A percentile compares a stretch with the other conserved stretches of the same genome.
Conservation (phyloP, 2,113 vertebrate species). For the Setophaga kirtlandii region DNA sequence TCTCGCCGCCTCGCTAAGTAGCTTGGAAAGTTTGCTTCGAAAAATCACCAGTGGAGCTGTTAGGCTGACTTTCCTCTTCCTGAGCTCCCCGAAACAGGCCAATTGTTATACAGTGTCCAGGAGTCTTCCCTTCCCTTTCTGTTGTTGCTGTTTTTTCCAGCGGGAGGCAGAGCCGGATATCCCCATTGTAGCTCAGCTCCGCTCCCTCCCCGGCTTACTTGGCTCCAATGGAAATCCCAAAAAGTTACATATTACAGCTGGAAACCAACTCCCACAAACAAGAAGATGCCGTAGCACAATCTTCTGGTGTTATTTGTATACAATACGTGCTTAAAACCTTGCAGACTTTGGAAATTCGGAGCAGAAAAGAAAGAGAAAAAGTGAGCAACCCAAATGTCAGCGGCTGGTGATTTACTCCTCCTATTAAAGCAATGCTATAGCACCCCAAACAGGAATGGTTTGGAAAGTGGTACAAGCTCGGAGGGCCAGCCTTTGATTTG, state of each 20-base stretch:
- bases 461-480: background rate
- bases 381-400: background rate
- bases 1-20: accelerated
- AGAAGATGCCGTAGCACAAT: background rate
- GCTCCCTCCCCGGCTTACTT: background rate
- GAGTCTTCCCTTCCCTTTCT: background rate
- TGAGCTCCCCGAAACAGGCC: background rate
- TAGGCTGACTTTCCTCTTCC: background rate
- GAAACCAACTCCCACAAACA: background rate
- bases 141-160: background rate
- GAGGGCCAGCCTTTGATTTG: background rate
- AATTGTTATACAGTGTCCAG: background rate
- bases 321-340: background rate
- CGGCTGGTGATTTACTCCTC: background rate
- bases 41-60: background rate
- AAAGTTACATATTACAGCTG: background rate
- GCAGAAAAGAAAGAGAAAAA: background rate
- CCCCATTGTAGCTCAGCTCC: background rate
- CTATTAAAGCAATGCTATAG: background rate
- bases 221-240: background rate
- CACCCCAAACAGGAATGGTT: background rate
- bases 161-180: conserved; percentile 18
- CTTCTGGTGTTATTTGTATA: background rate
- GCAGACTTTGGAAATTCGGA: background rate
- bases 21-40: background rate